A percentile compares a stretch with the other conserved stretches of the same genome.
These are phyloP conservation scores for Tapirus terrestris DNA, from an alignment of 2,113 vertebrate genomes.

Conservation along the genomic window DNA sequence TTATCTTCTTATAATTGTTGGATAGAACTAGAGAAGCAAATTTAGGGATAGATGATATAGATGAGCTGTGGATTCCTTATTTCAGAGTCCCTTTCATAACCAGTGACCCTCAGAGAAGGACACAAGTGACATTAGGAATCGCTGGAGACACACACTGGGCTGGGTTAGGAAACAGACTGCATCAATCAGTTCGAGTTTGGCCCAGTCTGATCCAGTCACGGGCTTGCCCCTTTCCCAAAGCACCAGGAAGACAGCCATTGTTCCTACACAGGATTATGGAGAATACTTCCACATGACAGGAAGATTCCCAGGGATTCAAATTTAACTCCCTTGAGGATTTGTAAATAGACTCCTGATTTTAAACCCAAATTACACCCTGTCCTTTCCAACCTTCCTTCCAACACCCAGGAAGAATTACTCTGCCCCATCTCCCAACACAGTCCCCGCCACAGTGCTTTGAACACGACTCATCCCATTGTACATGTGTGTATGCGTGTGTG, in stretches of 20 bases:
- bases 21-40: background rate
- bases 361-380: background rate
- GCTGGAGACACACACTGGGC: background rate
- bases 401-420: background rate
- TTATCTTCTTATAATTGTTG: background rate
- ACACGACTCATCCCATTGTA: rapidly evolving
- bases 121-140: background rate
- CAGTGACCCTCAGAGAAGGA: background rate
- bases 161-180: background rate
- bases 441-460: too few species aligned
- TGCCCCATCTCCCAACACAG: rapidly evolving
- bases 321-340: background rate
- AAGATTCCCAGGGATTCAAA: background rate
- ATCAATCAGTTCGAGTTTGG: background rate
- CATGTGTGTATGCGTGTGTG: rapidly evolving
- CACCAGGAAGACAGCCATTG: background rate
- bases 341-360: background rate
- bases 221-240: background rate
- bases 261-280: background rate
- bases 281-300: background rate
- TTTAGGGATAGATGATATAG: background rate
- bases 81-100: background rate
- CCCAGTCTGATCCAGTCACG: background rate
- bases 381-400: background rate
- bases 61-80: background rate